These are phyloP conservation scores for Misgurnus anguillicaudatus DNA, from an alignment of 2,113 vertebrate genomes.

Conservation along the genomic window DNA sequence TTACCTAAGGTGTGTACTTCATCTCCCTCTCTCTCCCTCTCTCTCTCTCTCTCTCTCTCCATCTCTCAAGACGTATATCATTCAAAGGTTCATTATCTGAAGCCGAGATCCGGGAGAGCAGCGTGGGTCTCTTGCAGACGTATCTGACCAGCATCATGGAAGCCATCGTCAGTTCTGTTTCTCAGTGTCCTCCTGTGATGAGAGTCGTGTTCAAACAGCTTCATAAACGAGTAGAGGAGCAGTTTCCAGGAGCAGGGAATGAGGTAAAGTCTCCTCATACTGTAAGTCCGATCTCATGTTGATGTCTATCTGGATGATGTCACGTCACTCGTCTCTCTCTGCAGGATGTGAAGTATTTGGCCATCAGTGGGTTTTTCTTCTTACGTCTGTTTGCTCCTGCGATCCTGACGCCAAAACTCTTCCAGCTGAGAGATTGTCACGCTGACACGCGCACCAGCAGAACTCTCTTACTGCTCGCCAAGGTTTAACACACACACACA, in stretches of 20 bases:
- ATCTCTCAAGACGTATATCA: slow-evolving; percentile 81
- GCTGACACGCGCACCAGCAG: slow-evolving; percentile 83
- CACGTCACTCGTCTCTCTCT: background rate
- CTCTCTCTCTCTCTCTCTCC: slow-evolving; percentile 19
- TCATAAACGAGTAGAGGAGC: slow-evolving; percentile 77
- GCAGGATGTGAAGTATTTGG: slow-evolving; percentile 86
- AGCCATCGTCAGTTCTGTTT: slow-evolving; percentile 80
- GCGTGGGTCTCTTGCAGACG: slow-evolving; percentile 83
- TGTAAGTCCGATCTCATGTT: background rate
- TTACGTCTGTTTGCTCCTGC: slow-evolving; percentile 87
- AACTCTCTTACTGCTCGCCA: slow-evolving; percentile 86
- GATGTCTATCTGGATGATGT: background rate
- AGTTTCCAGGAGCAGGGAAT: slow-evolving; percentile 76
- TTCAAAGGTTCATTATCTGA: slow-evolving; percentile 83
- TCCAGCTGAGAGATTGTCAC: slow-evolving; percentile 86
- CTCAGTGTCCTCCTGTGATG: slow-evolving; percentile 82
- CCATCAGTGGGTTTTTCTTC: slow-evolving; percentile 90
- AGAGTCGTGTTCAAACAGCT: slow-evolving; percentile 87
- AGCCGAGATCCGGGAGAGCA: slow-evolving; percentile 82
- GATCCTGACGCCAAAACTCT: slow-evolving; percentile 89
- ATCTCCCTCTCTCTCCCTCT: too few species aligned
- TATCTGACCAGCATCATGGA: slow-evolving; percentile 83
- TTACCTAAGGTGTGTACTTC: too few species aligned
- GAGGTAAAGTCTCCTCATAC: slow-evolving; percentile 71
- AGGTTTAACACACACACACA: slow-evolving; percentile 70